Conservation (phyloP, 2,113 vertebrate genomes). For the Myotis brandtii region DNA sequence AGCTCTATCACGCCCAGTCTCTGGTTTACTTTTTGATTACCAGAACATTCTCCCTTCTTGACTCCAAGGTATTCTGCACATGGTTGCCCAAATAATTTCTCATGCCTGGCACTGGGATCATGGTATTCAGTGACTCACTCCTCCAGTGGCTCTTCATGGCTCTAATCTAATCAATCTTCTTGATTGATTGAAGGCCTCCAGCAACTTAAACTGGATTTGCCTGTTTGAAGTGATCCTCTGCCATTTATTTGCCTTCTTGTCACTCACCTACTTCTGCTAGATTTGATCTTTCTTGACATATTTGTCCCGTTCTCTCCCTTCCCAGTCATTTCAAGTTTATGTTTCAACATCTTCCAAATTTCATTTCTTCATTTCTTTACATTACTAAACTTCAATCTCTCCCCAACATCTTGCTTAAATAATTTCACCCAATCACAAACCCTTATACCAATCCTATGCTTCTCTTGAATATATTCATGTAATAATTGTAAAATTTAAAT, state of each 20-base stretch:
- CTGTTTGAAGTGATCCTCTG: not conserved
- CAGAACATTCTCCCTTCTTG: not conserved
- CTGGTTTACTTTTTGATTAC: not conserved
- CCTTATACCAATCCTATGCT: not conserved
- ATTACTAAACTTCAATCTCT: not conserved
- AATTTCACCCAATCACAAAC: not conserved
- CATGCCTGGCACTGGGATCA: not conserved
- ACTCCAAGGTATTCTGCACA: not conserved
- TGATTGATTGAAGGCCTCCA: not conserved
- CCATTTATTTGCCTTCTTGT: not conserved
- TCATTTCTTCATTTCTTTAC: not conserved
- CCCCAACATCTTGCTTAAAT: not conserved
- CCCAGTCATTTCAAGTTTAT: not conserved
- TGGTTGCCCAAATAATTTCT: conserved; percentile 10
- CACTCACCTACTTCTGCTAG: not conserved
- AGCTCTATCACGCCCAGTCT: not conserved
- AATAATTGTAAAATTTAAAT: not conserved
- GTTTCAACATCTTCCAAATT: not conserved
- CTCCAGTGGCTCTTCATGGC: not conserved
- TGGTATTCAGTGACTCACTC: not conserved
- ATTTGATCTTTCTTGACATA: not conserved
- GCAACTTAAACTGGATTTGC: not conserved
- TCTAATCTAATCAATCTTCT: not conserved
- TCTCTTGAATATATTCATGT: not conserved
- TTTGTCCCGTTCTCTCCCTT: not conserved